Base-by-base conservation (phyloP, 2,797 vertebrate species). In the Neosilurus hyrtlii region DNA sequence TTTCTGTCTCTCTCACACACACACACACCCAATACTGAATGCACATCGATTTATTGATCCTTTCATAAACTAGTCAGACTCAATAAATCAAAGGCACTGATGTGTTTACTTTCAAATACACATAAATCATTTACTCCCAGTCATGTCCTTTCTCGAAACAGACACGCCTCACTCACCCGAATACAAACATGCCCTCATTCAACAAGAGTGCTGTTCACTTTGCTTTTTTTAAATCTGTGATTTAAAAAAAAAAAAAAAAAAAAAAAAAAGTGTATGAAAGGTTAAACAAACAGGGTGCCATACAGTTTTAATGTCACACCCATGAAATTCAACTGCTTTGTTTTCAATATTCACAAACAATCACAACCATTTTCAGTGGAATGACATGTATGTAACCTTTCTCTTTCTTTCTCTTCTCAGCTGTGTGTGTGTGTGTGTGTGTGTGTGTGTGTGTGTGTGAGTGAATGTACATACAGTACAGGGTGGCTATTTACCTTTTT, bases 241-340 rank as follows among this genome's bases (percentile, higher is more conserved):
- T 76, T 71, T 24, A 59, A 37, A 74, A 6, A n/a, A 71, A 75
- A 78, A 30, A 70, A 6, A n/a, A 71, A 75, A 78, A 30, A 70
- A n/a, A 49, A 68, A 30, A 30, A 56, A 76, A n/a, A 66, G 9
- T 30, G 74, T 77, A 87, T 82, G 77, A 54, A 57, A 83, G 81
- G 89, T 90, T 77, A 89, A 87, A 82, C 79, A 86, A 86, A 89
- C 30, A 10, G 77, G 68, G 83, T 52, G 83, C 15, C 22, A 22
- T 54, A 59, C 24, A 20, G 51, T 74, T 84, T 82, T 77, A 78
- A 80, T 79, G 83, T 75, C 74, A 57, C 70, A 14, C 54, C 74
- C 81, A 37, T 56, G 30, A 20, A 51, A 72, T 65, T 87, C 72
- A 51, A 66, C 57, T 71, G 65, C 61, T 76, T 83, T 86, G 67